A percentile compares a stretch with the other conserved stretches of the same genome.
Conservation (phyloP, 2,113 vertebrate genomes). For the Calidris pugnax region DNA sequence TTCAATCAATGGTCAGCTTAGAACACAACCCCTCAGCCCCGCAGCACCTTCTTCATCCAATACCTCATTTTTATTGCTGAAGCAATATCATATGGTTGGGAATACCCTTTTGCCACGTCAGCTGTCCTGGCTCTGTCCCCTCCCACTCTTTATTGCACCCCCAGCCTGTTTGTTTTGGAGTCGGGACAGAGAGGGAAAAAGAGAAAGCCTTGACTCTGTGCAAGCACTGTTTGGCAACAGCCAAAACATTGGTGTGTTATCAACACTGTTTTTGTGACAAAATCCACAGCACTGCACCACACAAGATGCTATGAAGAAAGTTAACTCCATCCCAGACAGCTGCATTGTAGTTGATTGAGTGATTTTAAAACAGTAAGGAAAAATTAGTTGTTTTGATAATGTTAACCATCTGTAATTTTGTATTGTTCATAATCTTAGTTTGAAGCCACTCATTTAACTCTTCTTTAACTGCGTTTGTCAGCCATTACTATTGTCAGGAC, state of each 20-base stretch:
- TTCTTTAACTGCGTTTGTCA: conserved; percentile 18
- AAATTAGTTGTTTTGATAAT: not conserved
- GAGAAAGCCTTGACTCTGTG: not conserved
- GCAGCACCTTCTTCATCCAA: not conserved
- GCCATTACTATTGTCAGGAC: conserved; percentile 81
- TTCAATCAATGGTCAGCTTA: not conserved
- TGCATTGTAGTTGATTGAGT: not conserved
- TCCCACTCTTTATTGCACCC: not conserved
- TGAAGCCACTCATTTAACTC: not conserved
- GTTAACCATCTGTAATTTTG: not conserved
- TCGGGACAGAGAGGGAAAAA: not conserved
- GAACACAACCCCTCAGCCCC: not conserved
- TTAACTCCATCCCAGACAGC: not conserved
- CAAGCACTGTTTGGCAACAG: not conserved
- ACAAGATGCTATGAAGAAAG: not conserved
- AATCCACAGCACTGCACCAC: not conserved
- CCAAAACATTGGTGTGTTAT: not conserved
- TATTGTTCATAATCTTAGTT: not conserved
- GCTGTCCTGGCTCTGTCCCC: not conserved
- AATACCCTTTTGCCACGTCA: not conserved
- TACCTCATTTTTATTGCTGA: not conserved
- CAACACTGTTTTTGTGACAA: not conserved
- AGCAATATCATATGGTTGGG: too few species aligned
- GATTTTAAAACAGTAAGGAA: not conserved
- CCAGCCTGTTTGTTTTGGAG: not conserved